Conservation (phyloP, 2,113 vertebrate species). For the Melanostigma gelatinosum region DNA sequence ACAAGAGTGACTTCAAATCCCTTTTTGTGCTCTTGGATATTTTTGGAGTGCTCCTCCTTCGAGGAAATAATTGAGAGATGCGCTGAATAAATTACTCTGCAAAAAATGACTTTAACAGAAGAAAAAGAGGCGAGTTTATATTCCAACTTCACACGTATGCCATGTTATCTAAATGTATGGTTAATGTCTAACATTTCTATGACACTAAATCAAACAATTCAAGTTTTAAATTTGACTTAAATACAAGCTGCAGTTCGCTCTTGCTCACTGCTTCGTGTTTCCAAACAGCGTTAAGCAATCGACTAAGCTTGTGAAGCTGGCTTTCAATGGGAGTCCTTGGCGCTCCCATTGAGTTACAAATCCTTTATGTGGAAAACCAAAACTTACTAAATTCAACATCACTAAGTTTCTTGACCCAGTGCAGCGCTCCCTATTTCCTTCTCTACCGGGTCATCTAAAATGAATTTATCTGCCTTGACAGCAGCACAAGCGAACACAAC, state of each 20-base stretch:
- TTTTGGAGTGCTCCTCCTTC: constrained; percentile 67
- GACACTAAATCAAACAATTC: neutral
- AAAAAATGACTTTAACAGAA: constrained; percentile 22
- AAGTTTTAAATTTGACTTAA: constrained; percentile 12
- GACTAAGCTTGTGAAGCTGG: neutral
- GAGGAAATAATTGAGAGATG: constrained; percentile 65
- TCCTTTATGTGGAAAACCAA: neutral
- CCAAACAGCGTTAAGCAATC: neutral
- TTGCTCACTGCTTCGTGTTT: neutral
- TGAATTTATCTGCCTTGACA: constrained; percentile 24
- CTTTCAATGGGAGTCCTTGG: neutral
- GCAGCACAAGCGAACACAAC: neutral
- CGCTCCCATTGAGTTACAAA: neutral
- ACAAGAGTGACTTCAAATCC: constrained; percentile 68
- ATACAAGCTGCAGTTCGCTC: neutral
- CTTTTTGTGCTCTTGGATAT: constrained; percentile 67
- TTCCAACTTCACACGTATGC: neutral
- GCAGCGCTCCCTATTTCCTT: neutral
- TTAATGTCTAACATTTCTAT: neutral
- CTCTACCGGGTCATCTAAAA: constrained; percentile 29
- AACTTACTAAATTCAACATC: neutral
- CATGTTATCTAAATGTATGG: neutral
- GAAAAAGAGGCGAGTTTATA: constrained; percentile 18
- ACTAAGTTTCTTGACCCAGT: neutral
- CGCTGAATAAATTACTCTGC: constrained; percentile 63